Conservation (phyloP, 2,888 invertebrate species). For the Hyppa rectilinea region DNA sequence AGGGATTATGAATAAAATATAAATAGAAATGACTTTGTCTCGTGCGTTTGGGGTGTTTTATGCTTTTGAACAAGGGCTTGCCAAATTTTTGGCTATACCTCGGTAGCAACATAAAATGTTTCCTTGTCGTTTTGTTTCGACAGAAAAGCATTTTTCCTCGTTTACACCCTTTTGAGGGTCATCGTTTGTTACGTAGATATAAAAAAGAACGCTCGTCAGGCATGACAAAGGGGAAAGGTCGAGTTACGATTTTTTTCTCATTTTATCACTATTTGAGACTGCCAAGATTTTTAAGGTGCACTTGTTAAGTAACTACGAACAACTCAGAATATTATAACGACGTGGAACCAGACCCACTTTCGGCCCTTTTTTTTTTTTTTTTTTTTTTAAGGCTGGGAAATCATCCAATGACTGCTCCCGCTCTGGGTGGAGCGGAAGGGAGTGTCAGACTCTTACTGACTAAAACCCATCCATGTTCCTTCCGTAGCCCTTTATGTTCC, state of each 20-base stretch:
- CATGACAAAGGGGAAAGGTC: not conserved
- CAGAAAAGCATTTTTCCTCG: no score
- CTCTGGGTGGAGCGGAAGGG: no score
- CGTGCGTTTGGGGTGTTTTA: not conserved
- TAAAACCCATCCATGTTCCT: no score
- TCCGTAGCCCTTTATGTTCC: no score
- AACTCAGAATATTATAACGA: not conserved
- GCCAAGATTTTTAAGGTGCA: not conserved
- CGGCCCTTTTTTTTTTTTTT: no score
- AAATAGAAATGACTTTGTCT: conserved; percentile 2
- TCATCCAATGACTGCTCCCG: no score
- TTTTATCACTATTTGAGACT: not conserved
- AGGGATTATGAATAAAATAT: conserved; percentile 26
- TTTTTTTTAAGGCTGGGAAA: no score
- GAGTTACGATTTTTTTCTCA: not conserved
- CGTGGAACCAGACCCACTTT: no score
- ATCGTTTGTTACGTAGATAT: not conserved
- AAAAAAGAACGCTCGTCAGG: conserved; percentile 3
- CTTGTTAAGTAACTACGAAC: not conserved
- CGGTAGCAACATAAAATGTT: no score
- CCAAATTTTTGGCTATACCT: not conserved
- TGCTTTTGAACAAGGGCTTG: not conserved
- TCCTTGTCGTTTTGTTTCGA: no score
- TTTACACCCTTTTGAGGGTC: not conserved
- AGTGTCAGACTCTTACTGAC: no score